These are phyloP conservation scores for Brachyptera risi DNA, from an alignment of 2,888 invertebrate genomes.

Conservation along the genomic window DNA sequence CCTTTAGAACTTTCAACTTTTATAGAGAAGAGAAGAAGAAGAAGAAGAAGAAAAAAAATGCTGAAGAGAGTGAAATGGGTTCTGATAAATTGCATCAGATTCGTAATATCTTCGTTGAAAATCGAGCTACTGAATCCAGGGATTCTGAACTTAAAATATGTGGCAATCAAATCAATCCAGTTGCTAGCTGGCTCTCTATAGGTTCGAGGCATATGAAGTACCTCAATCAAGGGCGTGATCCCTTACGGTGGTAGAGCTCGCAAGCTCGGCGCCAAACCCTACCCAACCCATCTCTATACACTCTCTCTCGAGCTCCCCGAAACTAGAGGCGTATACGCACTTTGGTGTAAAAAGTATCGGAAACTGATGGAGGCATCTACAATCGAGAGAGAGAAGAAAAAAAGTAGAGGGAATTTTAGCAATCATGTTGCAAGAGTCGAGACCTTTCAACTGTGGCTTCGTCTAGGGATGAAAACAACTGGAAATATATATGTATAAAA, in stretches of 20 bases:
- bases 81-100: slow-evolving; percentile 20
- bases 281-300: no score
- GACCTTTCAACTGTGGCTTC: no score
- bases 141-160: slow-evolving; percentile 12
- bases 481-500: no score
- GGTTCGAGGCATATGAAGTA: slow-evolving; percentile 16
- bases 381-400: no score
- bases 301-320: no score
- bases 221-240: slow-evolving; percentile 16
- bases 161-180: slow-evolving; percentile 16
- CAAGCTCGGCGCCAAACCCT: no score
- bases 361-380: slow-evolving; percentile 15
- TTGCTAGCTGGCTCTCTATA: neutral
- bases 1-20: neutral
- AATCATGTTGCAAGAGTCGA: neutral
- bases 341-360: slow-evolving; percentile 1
- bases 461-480: no score
- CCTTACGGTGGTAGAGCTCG: no score
- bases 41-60: neutral
- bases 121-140: slow-evolving; percentile 17
- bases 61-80: slow-evolving; percentile 9
- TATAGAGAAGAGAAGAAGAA: neutral
- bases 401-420: neutral
- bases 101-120: slow-evolving; percentile 21
- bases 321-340: no score